These are phyloP conservation scores for Hippocampus guttulatus DNA, from an alignment of 2,113 vertebrate species.

Conservation along the genomic window DNA sequence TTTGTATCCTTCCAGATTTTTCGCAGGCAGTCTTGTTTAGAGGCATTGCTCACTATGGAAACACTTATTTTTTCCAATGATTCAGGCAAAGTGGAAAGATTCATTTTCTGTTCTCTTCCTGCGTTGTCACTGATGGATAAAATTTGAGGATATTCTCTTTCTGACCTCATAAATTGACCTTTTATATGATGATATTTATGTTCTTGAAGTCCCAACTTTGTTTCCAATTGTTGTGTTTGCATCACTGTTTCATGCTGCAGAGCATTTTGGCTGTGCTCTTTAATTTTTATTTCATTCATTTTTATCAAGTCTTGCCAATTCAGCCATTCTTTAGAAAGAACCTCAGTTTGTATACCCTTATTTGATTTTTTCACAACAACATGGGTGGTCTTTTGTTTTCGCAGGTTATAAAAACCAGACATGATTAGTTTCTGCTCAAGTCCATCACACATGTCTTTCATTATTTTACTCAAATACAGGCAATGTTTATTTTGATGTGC, in stretches of 20 bases:
- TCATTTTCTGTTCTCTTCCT: neutral
- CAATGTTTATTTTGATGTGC: neutral
- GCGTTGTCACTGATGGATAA: neutral
- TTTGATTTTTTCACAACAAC: neutral
- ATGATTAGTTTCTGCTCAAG: neutral
- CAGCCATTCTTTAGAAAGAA: no score
- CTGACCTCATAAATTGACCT: neutral
- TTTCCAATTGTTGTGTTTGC: neutral
- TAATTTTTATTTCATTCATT: no score
- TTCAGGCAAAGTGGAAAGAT: neutral
- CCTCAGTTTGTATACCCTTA: neutral
- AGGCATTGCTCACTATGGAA: neutral
- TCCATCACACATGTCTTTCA: neutral
- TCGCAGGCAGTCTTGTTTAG: neutral
- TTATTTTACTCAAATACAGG: neutral
- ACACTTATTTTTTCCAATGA: neutral
- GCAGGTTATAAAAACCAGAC: neutral
- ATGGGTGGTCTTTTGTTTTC: neutral
- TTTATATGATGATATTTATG: neutral
- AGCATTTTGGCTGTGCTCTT: neutral
- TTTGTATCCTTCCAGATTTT: slow-evolving; percentile 10
- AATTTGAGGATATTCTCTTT: neutral
- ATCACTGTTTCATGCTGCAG: neutral
- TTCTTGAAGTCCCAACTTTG: neutral
- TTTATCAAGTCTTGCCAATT: neutral